Conservation (phyloP, 2,113 vertebrate genomes). For the Anolis sagrei region DNA sequence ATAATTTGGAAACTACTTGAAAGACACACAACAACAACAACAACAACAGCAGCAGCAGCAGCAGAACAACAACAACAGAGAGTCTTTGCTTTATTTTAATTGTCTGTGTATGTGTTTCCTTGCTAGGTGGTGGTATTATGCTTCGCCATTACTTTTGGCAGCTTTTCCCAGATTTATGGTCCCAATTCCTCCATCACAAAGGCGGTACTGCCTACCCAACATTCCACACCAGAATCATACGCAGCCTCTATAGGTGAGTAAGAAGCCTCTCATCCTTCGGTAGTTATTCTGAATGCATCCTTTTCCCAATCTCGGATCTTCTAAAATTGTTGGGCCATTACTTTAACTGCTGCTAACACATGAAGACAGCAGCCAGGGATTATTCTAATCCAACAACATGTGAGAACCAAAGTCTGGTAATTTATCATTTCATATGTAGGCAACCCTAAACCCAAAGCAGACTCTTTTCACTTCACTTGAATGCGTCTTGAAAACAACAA, state of each 20-base stretch:
- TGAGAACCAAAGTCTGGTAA: not conserved
- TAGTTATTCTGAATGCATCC: not conserved
- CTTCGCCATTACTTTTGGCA: constrained; percentile 91
- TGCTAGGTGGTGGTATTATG: constrained; percentile 91
- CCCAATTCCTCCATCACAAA: constrained; percentile 86
- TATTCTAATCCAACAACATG: not conserved
- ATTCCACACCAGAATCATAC: constrained; percentile 86
- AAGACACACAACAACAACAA: too few relatives aligned
- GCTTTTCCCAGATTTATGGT: constrained; percentile 87
- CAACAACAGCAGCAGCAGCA: too few relatives aligned
- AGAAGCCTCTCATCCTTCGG: not conserved
- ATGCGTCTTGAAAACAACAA: not conserved
- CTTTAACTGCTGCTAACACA: too few relatives aligned
- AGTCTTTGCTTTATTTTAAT: not conserved
- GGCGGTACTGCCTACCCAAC: constrained; percentile 82
- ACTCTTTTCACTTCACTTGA: not conserved
- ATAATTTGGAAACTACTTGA: too few relatives aligned
- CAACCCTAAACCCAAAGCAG: not conserved
- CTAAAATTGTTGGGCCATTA: not conserved
- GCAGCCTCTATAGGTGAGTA: constrained; percentile 87
- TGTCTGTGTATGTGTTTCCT: not conserved
- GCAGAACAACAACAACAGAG: too few relatives aligned
- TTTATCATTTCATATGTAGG: not conserved
- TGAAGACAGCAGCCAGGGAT: not conserved
- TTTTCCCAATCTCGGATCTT: not conserved